Conservation (phyloP, 53 echinoderm and acorn worm species). For the Antedon mediterranea region DNA sequence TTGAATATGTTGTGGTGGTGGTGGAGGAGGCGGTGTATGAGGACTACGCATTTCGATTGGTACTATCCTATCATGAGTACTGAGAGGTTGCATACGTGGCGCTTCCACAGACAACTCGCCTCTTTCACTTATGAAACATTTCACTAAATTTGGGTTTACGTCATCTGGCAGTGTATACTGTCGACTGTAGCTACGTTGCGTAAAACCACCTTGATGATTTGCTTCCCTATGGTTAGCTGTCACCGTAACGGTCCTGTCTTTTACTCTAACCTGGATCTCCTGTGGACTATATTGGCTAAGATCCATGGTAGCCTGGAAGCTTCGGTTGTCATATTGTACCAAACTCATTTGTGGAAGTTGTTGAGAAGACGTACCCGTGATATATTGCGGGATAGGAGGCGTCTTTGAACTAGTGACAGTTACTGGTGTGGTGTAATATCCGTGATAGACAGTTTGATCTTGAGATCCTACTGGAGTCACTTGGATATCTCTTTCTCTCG, state of each 20-base stretch:
- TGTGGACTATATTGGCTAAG: slow-evolving; percentile 84
- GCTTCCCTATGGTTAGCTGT: slow-evolving; percentile 66
- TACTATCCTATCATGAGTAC: slow-evolving; percentile 48
- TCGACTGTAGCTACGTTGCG: slow-evolving; percentile 76
- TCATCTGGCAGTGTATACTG: slow-evolving; percentile 93
- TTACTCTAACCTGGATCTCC: slow-evolving; percentile 90
- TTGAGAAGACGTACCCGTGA: neutral
- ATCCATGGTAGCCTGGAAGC: slow-evolving; percentile 83
- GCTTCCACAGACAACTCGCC: slow-evolving; percentile 73
- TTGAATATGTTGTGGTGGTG: neutral
- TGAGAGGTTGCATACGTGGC: slow-evolving; percentile 39
- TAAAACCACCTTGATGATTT: slow-evolving; percentile 43
- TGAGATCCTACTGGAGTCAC: neutral
- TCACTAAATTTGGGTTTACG: slow-evolving; percentile 59
- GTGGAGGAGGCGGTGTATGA: neutral
- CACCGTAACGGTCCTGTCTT: slow-evolving; percentile 80
- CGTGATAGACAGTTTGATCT: slow-evolving; percentile 45
- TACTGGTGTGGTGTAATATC: slow-evolving; percentile 72
- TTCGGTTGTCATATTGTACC: slow-evolving; percentile 77
- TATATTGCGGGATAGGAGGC: neutral
- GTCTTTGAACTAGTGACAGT: slow-evolving; percentile 27
- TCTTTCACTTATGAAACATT: slow-evolving; percentile 59
- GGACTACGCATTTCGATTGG: slow-evolving; percentile 47
- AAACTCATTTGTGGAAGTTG: slow-evolving; percentile 55
- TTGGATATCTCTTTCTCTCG: neutral